Base-by-base conservation (phyloP, 1,140 invertebrate genomes). In the Drosophila mayri region DNA sequence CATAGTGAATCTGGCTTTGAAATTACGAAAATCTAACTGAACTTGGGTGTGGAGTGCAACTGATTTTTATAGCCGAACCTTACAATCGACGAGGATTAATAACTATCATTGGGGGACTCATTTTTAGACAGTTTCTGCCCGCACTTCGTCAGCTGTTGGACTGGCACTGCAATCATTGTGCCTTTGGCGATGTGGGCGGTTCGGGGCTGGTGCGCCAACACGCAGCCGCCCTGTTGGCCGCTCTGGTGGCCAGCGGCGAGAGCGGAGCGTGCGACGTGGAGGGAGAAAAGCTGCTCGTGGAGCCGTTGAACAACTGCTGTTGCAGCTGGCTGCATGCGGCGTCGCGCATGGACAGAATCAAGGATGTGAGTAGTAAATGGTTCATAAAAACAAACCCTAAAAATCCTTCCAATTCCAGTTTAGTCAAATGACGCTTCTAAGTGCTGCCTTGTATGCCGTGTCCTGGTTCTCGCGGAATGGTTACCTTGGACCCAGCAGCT, bases 91-190 rank as follows among this genome's bases (percentile, higher is more conserved):
- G 20, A 14, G 28, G 8, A 8, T 9, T 83, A 85, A 88, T 81
- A 44, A 41, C 66, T 79, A 67, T 83, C 28, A 82, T 76, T 79
- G 20, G 20, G 10, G 10, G 8, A 3, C 16, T 28, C 46, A 50
- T 55, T 68, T 76, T 10, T 55, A 92, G 92, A 58, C 78, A 91
- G 76, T 91, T 93, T 52, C 49, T 91, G 57, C 77, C 90, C 49
- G 91, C 92, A 22, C 64, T 92, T 30, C 78, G 88, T 20, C 90
- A 91, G 54, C 79, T 92, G 65, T 61, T 93, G 32, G 92, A 92
- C 49, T 93, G 92, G 92, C 91, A 92, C 57, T 81, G 71, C 61
- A 92, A 93, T 85, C 76, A 92, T 81, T 77, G 91, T 49, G 64
- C 81, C 60, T 91, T 90, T 47, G 50, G 18, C 14, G 84, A 88